Evolutionary conservation across 2,888 invertebrate species (phyloP).

Genomic region (Macrophya annulata): DNA sequence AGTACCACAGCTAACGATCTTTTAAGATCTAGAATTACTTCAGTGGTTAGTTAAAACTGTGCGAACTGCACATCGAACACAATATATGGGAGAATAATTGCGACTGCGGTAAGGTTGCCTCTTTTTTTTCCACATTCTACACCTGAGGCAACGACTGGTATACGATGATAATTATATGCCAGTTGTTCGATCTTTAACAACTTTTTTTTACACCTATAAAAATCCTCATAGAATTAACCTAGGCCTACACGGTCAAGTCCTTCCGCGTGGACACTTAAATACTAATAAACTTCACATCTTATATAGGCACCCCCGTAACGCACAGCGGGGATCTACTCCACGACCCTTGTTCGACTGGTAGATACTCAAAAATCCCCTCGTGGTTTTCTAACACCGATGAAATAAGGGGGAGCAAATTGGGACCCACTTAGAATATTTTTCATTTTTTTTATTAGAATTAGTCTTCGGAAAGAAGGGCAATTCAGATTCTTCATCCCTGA

Average conservation of each 20-base stretch:
- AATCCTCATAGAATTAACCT: background rate
- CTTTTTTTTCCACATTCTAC: background rate
- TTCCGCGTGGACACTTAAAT: background rate
- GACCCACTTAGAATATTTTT: background rate
- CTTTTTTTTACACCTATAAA: background rate
- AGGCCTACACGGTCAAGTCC: background rate
- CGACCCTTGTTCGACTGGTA: background rate
- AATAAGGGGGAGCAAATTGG: background rate
- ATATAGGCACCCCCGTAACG: background rate
- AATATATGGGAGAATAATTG: background rate
- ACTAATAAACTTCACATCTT: slow-evolving; percentile 1
- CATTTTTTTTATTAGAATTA: background rate
- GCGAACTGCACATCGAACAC: background rate
- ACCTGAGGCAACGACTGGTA: background rate
- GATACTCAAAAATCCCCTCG: slow-evolving; percentile 10
- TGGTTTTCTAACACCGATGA: background rate
- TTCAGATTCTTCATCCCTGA: background rate
- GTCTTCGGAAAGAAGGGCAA: background rate
- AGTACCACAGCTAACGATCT: background rate
- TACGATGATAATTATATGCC: slow-evolving; percentile 9
- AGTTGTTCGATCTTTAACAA: background rate
- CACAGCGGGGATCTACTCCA: background rate
- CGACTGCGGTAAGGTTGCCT: background rate
- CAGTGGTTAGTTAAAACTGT: background rate
- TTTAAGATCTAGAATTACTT: background rate